Evolutionary conservation across 2,888 invertebrate genomes (phyloP), one percentile per base, ranked within the genome.

Genomic region (Cepaea hortensis): DNA sequence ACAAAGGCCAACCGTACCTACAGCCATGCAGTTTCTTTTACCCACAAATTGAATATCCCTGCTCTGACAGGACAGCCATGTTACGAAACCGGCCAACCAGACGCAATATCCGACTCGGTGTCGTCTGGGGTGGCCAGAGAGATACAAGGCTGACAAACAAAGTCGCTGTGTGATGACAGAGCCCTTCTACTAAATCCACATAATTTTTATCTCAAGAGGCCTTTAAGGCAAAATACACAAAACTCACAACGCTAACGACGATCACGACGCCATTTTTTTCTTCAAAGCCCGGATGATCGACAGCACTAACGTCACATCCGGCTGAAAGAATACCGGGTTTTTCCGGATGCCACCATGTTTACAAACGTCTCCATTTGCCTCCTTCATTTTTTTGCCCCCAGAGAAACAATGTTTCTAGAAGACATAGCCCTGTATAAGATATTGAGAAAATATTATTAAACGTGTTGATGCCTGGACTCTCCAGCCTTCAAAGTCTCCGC

Each of bases 381-480:
- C 86, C 86, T 86, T 82, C 86, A 86, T 86, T 86, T 86, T 55
- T 86, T 86, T 73, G 82, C 82, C 85, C 82, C 68, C 76, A 76
- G 86, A 86, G 86, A 81, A 82, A 86, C 86, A 82, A 81, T 81
- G 81, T 86, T 82, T 82, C 86, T 75, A 55, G 76, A 81, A 81
- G 82, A 81, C 73, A 76, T 68, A 50, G 72, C 55, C 82, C 48
- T 68, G 86, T 77, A 61, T 81, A 82, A 81, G 82, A 86, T 86
- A 86, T 86, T 86, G 86, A 86, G 86, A 86, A 86, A 86, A 86
- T 86, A 86, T 86, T 86, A 86, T 86, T 81, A 86, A 82, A 86
- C 82, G 73, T 48, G 75, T 55, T 55, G 82, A 46, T 75, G 85
- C 70, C 82, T 68, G 62, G 76, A 46, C 18, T 50, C 48, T 65